phyloP scores from a whole-genome alignment of 2,888 invertebrate species.

The Pammene fasciana region DNA sequence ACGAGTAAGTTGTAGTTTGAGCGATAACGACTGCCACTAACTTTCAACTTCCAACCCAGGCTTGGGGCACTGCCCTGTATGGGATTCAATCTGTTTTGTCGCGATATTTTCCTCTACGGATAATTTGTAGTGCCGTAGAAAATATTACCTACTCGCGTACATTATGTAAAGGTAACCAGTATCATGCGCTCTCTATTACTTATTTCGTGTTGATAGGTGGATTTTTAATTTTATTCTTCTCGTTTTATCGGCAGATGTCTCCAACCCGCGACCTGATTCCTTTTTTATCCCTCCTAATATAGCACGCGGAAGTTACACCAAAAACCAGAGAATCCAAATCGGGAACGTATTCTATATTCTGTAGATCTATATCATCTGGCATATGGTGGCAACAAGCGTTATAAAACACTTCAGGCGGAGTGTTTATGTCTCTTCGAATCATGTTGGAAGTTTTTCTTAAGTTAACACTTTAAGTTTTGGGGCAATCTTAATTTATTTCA shows the following conservation, averaged over 20 bases:
- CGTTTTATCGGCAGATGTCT: conserved; percentile 15
- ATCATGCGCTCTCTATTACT: too few relatives aligned
- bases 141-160: too few relatives aligned
- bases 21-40: too few relatives aligned
- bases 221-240: neutral
- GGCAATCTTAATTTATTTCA: neutral
- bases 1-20: too few relatives aligned
- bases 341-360: conserved; percentile 9
- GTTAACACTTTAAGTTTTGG: neutral
- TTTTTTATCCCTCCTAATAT: conserved; percentile 48
- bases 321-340: conserved; percentile 24
- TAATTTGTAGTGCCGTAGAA: too few relatives aligned
- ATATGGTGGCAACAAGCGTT: conserved; percentile 4
- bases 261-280: conserved; percentile 12
- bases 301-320: conserved; percentile 52
- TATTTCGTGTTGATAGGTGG: too few relatives aligned
- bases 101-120: too few relatives aligned
- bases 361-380: conserved; percentile 16
- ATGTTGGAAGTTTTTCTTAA: neutral
- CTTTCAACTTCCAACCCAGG: too few relatives aligned
- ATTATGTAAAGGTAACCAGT: too few relatives aligned
- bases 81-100: too few relatives aligned
- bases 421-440: neutral
- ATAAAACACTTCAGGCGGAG: conserved; percentile 1
- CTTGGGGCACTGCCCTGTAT: too few relatives aligned